Evolutionary conservation across 2,888 invertebrate species (phyloP), one percentile per base, ranked within the genome.

Genomic region (Camponotus fellah): DNA sequence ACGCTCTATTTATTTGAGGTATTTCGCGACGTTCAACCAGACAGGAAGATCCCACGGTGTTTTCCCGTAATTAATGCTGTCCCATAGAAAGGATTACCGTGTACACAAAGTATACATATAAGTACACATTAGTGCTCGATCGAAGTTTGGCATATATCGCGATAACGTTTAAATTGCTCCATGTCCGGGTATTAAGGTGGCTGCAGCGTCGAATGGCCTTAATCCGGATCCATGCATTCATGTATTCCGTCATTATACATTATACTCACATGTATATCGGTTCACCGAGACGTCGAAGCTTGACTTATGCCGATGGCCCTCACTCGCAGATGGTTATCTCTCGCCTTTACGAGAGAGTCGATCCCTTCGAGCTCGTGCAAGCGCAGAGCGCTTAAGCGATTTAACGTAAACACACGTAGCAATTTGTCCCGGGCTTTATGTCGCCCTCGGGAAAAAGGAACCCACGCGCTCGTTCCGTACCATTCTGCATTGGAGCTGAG

Each of bases 351-450:
- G 88, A 71, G 79, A 80, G 79, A 89, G 76, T 82, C 46, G 64
- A 74, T 83, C 84, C 82, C 82, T 82, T 43, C 84, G 77, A 72
- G 69, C 58, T 43, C 69, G 46, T 60, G 75, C 71, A 76, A 69
- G 71, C 74, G 66, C 72, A 40, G 60, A 68, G 80, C 86, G 83
- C 85, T 89, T 86, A 85, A 86, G 85, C 90, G 86, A 89, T 87
- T 90, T 87, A 89, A 83, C 86, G 90, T 87, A 90, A 90, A 90
- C 89, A 90, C 87, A 77, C 90, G 89, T 86, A 89, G 86, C 90
- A 86, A 90, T 90, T 90, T 90, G 90, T 90, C 83, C 81, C 64
- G 66, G 79, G 86, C 84, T 90, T 88, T 86, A 87, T 69, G 85
- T 81, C 82, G 84, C 90, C 86, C 85, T 75, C 66, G 90, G 86